Conservation (phyloP, 2,888 invertebrate species). For the Meghimatium bilineatum region DNA sequence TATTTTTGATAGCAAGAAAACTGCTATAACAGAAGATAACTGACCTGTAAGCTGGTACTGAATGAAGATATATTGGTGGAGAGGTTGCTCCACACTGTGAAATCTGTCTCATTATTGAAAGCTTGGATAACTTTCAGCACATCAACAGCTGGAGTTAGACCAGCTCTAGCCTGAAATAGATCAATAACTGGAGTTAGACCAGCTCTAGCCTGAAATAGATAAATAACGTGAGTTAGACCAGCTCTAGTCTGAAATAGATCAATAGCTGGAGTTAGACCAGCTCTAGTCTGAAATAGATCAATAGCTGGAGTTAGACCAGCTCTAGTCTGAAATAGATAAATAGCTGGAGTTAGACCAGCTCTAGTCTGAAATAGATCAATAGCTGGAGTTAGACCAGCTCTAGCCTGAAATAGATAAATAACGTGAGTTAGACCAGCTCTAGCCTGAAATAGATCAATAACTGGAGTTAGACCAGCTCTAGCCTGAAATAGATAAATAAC, state of each 20-base stretch:
- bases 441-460: too few relatives aligned
- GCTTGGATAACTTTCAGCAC: constrained; percentile 90
- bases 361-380: too few relatives aligned
- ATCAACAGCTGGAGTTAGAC: constrained; percentile 87
- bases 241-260: constrained; percentile 81
- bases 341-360: too few relatives aligned
- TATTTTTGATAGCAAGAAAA: too few relatives aligned
- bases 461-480: too few relatives aligned
- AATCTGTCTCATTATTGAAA: constrained; percentile 90
- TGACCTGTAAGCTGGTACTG: constrained; percentile 78
- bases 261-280: too few relatives aligned
- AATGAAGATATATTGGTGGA: constrained; percentile 85
- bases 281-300: too few relatives aligned
- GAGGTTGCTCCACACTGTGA: constrained; percentile 90
- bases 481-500: too few relatives aligned
- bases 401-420: constrained; percentile 78
- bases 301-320: constrained; percentile 89
- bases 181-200: too few relatives aligned
- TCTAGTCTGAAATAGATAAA: constrained; percentile 78
- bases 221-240: constrained; percentile 87
- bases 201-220: too few relatives aligned
- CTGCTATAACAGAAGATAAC: too few relatives aligned
- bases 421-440: too few relatives aligned
- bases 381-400: constrained; percentile 88
- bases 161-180: constrained; percentile 82